Percentiles rank a stretch among this genome's conserved stretches.
Conservation (phyloP, 2,797 vertebrate genomes). For the Sarcoramphus papa region DNA sequence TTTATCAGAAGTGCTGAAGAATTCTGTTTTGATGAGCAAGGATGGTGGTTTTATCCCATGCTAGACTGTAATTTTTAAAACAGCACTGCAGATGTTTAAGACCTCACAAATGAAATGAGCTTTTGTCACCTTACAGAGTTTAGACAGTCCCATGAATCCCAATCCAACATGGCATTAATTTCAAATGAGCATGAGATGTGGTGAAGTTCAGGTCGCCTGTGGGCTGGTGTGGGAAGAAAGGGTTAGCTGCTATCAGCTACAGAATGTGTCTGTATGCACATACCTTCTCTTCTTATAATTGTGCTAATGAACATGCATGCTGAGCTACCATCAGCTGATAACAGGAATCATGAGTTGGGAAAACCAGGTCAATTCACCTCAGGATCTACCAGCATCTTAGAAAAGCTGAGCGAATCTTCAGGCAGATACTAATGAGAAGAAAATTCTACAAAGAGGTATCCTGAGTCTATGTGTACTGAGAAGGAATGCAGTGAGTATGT, state of each 20-base stretch:
- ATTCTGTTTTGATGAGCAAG: not conserved
- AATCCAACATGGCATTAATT: not conserved
- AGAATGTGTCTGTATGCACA: not conserved
- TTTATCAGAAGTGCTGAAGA: not conserved
- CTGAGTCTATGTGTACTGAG: not conserved
- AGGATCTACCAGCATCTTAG: not conserved
- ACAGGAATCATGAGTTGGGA: not conserved
- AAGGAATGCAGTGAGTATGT: not conserved
- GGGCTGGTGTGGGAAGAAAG: not conserved
- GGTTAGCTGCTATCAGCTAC: not conserved
- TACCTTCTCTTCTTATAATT: not conserved
- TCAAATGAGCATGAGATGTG: not conserved
- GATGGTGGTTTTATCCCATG: not conserved
- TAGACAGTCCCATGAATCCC: not conserved
- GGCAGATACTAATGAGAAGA: not conserved
- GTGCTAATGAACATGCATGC: not conserved
- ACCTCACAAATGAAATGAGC: not conserved
- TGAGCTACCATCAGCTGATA: not conserved
- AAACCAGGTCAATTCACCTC: not conserved
- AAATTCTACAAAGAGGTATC: not conserved
- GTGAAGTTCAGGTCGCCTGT: not conserved
- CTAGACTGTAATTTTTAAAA: not conserved
- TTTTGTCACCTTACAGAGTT: not conserved
- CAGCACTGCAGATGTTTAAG: accelerated
- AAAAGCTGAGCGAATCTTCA: not conserved